Conservation (phyloP, 2,113 vertebrate genomes). For the Alces alces region DNA sequence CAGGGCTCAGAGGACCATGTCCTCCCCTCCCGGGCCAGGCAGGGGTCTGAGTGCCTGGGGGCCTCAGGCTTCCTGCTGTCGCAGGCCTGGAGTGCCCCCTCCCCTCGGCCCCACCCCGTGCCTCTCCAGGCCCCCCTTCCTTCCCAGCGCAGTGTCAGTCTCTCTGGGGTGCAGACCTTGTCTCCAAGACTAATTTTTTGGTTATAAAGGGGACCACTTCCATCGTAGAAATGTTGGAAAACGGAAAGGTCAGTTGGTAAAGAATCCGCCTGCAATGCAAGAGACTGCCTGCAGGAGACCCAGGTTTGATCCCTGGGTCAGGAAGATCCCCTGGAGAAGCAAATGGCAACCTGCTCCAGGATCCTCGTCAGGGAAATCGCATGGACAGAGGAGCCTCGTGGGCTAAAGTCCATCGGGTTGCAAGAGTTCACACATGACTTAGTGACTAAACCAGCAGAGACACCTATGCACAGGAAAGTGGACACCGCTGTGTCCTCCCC, state of each 20-base stretch:
- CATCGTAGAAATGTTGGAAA: background rate
- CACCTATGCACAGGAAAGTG: fast-evolving
- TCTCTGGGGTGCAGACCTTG: background rate
- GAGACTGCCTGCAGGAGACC: background rate
- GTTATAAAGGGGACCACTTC: too few relatives aligned
- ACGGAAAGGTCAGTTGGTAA: background rate
- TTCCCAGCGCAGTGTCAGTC: background rate
- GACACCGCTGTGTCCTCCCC: background rate
- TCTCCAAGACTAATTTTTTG: background rate
- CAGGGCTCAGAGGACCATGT: fast-evolving
- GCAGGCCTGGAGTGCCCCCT: background rate
- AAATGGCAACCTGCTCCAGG: background rate
- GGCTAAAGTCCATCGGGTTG: background rate
- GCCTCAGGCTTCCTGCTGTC: background rate
- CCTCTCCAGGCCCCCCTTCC: background rate
- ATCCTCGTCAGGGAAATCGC: fast-evolving
- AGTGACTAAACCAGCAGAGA: background rate
- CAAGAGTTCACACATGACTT: background rate
- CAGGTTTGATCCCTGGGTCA: background rate
- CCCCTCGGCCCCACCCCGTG: fast-evolving
- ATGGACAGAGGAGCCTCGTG: background rate
- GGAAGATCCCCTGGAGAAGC: background rate
- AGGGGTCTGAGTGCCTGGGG: background rate
- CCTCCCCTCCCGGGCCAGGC: background rate
- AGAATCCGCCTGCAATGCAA: background rate